A percentile compares a stretch with the other conserved stretches of the same genome.
phyloP scores from a whole-genome alignment of 2,113 vertebrate species.

The Ceyx melanurus region DNA sequence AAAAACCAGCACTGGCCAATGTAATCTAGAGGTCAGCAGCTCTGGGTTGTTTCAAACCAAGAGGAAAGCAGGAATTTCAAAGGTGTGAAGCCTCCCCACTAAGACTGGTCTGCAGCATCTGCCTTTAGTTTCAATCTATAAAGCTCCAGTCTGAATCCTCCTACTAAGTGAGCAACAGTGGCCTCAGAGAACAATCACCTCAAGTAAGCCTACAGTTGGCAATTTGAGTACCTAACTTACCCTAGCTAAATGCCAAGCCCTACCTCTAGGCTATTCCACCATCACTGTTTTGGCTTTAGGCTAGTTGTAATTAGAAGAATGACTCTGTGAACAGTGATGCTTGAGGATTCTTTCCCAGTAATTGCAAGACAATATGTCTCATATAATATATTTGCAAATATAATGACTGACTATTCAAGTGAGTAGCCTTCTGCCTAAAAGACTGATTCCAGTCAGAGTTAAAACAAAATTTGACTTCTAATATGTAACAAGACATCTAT shows the following conservation, averaged over 20 bases:
- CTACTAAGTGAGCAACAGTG: not conserved
- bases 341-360: not conserved
- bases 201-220: not conserved
- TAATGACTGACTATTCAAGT: not conserved
- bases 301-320: not conserved
- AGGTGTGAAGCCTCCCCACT: accelerated
- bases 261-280: not conserved
- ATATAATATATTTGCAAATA: not conserved
- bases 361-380: not conserved
- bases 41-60: not conserved
- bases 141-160: not conserved
- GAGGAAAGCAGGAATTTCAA: not conserved
- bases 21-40: not conserved
- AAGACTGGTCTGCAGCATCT: not conserved
- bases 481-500: not conserved
- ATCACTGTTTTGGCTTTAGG: not conserved
- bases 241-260: not conserved
- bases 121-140: not conserved
- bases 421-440: not conserved
- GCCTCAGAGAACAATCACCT: not conserved
- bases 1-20: not conserved
- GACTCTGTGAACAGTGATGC: not conserved
- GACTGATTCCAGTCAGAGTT: not conserved
- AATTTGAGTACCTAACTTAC: not conserved
- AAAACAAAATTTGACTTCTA: not conserved